Conservation (phyloP, 2,888 invertebrate species). For the Acrocyrtus sp. region DNA sequence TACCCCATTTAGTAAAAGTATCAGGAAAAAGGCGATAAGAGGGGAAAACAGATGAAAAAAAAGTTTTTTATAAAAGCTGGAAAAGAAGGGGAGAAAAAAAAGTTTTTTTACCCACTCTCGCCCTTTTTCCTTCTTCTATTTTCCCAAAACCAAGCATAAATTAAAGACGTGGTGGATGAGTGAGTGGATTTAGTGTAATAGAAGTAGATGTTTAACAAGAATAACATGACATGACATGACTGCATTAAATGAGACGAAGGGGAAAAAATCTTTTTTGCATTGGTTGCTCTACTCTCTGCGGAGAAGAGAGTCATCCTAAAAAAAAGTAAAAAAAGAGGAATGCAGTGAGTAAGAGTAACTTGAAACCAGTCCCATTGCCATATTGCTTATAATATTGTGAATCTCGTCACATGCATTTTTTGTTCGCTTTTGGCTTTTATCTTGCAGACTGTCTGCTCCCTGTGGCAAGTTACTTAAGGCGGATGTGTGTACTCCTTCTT, state of each 20-base stretch:
- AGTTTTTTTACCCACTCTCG: too few relatives aligned
- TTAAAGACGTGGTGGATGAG: conserved; percentile 7
- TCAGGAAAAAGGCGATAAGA: too few relatives aligned
- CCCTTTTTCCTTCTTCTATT: too few relatives aligned
- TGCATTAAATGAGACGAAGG: too few relatives aligned
- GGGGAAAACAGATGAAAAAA: neutral
- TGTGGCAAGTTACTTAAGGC: neutral
- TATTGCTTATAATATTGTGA: too few relatives aligned
- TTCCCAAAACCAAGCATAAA: conserved; percentile 5
- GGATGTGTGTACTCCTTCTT: too few relatives aligned
- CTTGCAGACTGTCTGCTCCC: too few relatives aligned
- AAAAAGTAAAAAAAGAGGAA: too few relatives aligned
- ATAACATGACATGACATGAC: conserved; percentile 27
- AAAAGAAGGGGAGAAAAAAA: conserved; percentile 17
- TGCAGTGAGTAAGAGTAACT: too few relatives aligned
- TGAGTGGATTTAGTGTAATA: conserved; percentile 16
- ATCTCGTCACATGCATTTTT: neutral
- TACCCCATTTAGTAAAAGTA: too few relatives aligned
- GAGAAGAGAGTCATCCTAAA: neutral
- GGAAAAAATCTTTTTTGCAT: neutral
- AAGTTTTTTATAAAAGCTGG: neutral
- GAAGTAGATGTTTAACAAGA: conserved; percentile 28
- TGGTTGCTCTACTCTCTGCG: too few relatives aligned
- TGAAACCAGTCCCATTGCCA: too few relatives aligned
- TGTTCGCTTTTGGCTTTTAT: neutral